These are phyloP conservation scores for Ceratothoa steindachneri DNA, from an alignment of 2,888 invertebrate species.

Conservation along the genomic window DNA sequence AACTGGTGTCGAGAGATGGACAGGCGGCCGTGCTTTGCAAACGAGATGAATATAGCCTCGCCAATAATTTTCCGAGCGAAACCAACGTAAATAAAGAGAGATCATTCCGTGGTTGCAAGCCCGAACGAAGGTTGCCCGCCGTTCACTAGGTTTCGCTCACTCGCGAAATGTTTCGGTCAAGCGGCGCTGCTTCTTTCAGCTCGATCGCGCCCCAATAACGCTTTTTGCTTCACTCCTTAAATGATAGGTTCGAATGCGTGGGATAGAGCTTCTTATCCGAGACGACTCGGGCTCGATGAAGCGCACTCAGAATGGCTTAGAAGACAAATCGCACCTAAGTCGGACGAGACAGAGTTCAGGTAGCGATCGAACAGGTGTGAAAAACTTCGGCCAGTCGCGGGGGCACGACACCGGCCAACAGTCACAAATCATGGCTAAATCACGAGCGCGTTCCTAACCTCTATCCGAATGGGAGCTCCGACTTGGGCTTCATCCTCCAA, in stretches of 20 bases:
- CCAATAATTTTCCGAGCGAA: slow-evolving; percentile 37
- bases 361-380: slow-evolving; percentile 13
- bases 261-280: neutral
- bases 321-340: neutral
- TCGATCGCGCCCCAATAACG: neutral
- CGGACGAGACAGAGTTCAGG: neutral
- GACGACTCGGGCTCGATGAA: neutral
- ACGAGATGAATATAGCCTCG: neutral
- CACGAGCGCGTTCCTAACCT: slow-evolving; percentile 40
- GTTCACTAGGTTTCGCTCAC: slow-evolving; percentile 32
- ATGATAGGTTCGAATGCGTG: neutral
- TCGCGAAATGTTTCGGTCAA: neutral
- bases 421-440: slow-evolving; percentile 47
- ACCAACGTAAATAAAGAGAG: slow-evolving; percentile 42
- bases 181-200: neutral
- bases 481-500: slow-evolving; percentile 27
- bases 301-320: neutral
- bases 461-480: slow-evolving; percentile 17
- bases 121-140: slow-evolving; percentile 24
- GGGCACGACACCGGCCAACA: slow-evolving; percentile 42
- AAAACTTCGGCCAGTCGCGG: slow-evolving; percentile 5
- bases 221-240: neutral
- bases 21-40: slow-evolving; percentile 9
- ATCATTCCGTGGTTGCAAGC: slow-evolving; percentile 32
- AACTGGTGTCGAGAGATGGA: slow-evolving; percentile 11